phyloP scores from a whole-genome alignment of 1,140 invertebrate species.

The Olivierus martensii region DNA sequence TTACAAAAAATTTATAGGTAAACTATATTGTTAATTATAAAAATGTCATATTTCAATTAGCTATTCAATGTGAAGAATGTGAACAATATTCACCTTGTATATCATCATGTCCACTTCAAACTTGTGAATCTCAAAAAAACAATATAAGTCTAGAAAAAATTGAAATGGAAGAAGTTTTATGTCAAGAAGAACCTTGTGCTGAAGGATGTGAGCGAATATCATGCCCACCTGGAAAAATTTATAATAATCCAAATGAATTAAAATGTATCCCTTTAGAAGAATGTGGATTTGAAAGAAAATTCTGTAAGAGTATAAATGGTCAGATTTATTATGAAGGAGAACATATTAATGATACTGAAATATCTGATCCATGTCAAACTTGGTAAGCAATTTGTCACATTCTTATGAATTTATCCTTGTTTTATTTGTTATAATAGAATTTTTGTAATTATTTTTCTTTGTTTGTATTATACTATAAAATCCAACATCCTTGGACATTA shows the following conservation, averaged over 20 bases:
- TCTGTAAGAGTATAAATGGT: conserved; percentile 1
- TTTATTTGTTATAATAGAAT: too few relatives aligned
- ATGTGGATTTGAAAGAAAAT: not conserved
- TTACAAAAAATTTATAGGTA: too few relatives aligned
- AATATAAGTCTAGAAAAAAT: too few relatives aligned
- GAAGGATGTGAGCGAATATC: conserved; percentile 56
- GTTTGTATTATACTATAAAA: too few relatives aligned
- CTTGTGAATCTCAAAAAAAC: conserved; percentile 53
- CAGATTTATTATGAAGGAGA: conserved; percentile 13
- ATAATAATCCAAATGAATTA: conserved; percentile 45
- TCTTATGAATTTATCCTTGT: too few relatives aligned
- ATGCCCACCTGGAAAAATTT: conserved; percentile 52
- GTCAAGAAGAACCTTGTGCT: conserved; percentile 49
- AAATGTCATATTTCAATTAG: conserved; percentile 32
- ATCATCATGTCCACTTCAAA: conserved; percentile 57
- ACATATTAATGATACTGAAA: not conserved
- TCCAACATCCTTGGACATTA: too few relatives aligned
- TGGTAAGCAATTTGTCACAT: conserved; percentile 38
- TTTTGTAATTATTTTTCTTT: too few relatives aligned
- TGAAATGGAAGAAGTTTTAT: too few relatives aligned
- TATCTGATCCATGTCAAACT: conserved; percentile 49
- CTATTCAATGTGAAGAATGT: conserved; percentile 70
- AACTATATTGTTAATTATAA: not conserved
- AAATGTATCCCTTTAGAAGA: conserved; percentile 39
- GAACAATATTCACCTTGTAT: conserved; percentile 65